Conservation (phyloP, 2,888 invertebrate genomes). For the Drosophila recens region DNA sequence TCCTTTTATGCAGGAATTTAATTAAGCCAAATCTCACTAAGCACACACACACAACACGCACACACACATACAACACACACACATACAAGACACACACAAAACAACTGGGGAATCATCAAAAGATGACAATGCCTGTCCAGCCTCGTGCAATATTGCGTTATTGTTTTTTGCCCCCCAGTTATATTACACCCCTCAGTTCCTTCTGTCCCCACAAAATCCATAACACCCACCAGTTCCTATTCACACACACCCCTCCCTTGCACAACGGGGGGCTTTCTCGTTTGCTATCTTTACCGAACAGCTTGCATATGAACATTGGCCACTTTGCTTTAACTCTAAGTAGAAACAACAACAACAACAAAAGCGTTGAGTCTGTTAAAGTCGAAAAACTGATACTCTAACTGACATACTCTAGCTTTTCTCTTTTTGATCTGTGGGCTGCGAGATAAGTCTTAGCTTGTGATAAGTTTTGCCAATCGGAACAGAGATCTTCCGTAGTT, state of each 20-base stretch:
- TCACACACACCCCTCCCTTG: not conserved
- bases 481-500: too few species aligned
- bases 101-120: constrained; percentile 52
- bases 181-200: not conserved
- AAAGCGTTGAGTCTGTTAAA: not conserved
- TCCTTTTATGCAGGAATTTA: constrained; percentile 77
- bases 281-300: constrained; percentile 65
- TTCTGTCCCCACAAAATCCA: not conserved
- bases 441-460: too few species aligned
- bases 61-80: not conserved
- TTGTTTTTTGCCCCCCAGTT: constrained; percentile 54
- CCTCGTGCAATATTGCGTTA: constrained; percentile 68
- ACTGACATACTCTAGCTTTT: not conserved
- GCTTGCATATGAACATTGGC: constrained; percentile 49
- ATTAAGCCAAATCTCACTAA: constrained; percentile 77
- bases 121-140: constrained; percentile 65
- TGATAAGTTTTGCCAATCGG: too few species aligned
- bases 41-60: constrained; percentile 38
- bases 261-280: constrained; percentile 13
- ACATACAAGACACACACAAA: constrained; percentile 14
- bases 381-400: constrained; percentile 29
- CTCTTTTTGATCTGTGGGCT: too few species aligned
- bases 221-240: not conserved
- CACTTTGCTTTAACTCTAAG: constrained; percentile 28
- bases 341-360: constrained; percentile 38